Evolutionary conservation across 2,113 vertebrate genomes (phyloP).

Genomic region (Varanus komodoensis): DNA sequence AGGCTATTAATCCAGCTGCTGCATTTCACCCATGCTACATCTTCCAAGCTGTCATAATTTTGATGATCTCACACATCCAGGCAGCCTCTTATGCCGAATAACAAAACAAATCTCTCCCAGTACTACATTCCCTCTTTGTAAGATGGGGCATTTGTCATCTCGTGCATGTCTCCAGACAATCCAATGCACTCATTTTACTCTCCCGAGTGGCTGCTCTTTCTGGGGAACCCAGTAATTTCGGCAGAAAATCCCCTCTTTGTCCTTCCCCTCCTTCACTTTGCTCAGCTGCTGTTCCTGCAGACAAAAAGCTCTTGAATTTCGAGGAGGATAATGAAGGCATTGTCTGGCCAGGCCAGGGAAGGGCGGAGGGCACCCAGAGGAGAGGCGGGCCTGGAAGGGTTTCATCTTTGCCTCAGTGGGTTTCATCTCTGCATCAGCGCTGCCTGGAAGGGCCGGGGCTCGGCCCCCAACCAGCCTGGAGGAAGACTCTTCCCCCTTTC

Average conservation of each 20-base stretch:
- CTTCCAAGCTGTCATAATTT: neutral
- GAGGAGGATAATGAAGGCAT: neutral
- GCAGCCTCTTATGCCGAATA: neutral
- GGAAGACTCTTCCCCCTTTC: no score
- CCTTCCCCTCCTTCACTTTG: no score
- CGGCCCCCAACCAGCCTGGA: no score
- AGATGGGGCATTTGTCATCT: neutral
- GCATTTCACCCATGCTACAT: no score
- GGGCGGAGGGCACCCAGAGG: neutral
- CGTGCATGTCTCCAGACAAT: neutral
- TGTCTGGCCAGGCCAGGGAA: neutral
- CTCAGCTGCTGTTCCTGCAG: accelerated
- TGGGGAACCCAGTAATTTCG: neutral
- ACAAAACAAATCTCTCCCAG: neutral
- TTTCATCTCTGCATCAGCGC: neutral
- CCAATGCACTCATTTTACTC: neutral
- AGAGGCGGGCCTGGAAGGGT: neutral
- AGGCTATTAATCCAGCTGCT: no score
- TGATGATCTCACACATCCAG: neutral
- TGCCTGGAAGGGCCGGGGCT: neutral
- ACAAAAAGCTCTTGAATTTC: slow-evolving; percentile 39
- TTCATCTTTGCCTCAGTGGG: neutral
- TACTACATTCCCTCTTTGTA: neutral
- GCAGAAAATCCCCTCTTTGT: neutral
- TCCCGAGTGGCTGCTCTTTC: neutral